Percentiles rank a stretch among this genome's conserved stretches.
Conservation (phyloP, 2,888 invertebrate genomes). For the Tiliacea aurago region DNA sequence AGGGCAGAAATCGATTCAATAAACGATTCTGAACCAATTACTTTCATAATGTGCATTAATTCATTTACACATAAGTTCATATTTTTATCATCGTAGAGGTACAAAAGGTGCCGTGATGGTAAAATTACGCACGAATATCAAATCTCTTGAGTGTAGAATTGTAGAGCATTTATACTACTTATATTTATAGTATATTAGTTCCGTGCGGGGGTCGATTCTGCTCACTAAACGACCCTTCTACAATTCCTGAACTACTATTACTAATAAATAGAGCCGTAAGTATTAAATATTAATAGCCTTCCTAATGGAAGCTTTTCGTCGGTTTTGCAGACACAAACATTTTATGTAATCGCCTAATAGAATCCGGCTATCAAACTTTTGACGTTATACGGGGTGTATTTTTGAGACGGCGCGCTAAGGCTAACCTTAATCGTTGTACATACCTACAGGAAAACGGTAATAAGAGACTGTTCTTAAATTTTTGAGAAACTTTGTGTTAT, state of each 20-base stretch:
- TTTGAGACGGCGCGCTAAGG: too few species aligned
- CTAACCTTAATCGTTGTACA: too few species aligned
- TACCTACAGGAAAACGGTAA: too few species aligned
- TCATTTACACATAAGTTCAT: too few species aligned
- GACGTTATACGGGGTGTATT: not conserved
- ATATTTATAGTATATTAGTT: not conserved
- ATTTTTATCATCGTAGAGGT: too few species aligned
- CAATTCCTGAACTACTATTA: not conserved
- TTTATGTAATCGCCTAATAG: constrained; percentile 28
- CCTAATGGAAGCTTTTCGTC: constrained; percentile 10
- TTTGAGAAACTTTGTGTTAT: too few species aligned
- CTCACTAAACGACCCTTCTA: not conserved
- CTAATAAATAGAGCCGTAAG: not conserved
- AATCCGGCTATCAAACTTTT: constrained; percentile 13
- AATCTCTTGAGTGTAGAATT: not conserved
- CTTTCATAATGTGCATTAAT: too few species aligned
- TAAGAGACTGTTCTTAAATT: too few species aligned
- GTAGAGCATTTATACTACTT: not conserved
- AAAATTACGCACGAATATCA: not conserved
- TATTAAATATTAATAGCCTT: constrained; percentile 16
- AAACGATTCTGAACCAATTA: too few species aligned
- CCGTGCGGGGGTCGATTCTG: too few species aligned
- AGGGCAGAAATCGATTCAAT: too few species aligned
- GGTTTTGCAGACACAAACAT: constrained; percentile 3
- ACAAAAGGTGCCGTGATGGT: not conserved